Base-by-base conservation (phyloP, 2,888 invertebrate species). In the Scaptomyza polygonia region DNA sequence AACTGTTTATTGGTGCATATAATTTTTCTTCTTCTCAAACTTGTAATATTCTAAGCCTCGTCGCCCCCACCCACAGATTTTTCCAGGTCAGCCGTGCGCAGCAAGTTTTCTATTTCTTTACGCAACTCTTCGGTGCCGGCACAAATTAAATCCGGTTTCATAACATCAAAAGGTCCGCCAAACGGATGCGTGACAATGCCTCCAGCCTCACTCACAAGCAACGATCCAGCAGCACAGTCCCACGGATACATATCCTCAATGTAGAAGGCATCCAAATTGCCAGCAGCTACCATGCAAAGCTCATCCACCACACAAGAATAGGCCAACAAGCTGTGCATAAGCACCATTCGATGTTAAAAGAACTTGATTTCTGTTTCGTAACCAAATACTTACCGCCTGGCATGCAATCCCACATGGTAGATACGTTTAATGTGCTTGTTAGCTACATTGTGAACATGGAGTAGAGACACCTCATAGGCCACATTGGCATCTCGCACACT, bases 151-250 rank as follows among this genome's bases (percentile, higher is more conserved):
- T 93, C 92, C 1, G 94, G 93, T 68, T 93, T 92, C 93, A 94
- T 93, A n/a, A 94, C 76, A 77, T 94, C 91, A 64, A 93, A 93
- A 66, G 93, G 91, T 18, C 89, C 90, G 5, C 93, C 95, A 88
- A 93, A 93, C 1, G 94, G 93, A 89, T 95, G 94, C 32, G 93
- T 92, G 8, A 96, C 92, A 45, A 93, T 91, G 25, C 96, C 97
- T 9, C 96, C 96, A 40, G 97, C 96, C 92, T 97, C 97, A 62
- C 92, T 90, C 4, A 96, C 93, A 44, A 97, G 94, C 43, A 97
- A 89, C 47, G 93, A 93, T 9, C 95, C 96, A 6, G 96, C 96
- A 21, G 95, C 94, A 39, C 95, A 94, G 89, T 97, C 96, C 97
- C 96, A 97, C 49, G 95, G 94, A 81, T 95, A 94, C 77, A 96